Base-by-base conservation (phyloP, 2,797 vertebrate species). In the Pteronotus mesoamericanus region DNA sequence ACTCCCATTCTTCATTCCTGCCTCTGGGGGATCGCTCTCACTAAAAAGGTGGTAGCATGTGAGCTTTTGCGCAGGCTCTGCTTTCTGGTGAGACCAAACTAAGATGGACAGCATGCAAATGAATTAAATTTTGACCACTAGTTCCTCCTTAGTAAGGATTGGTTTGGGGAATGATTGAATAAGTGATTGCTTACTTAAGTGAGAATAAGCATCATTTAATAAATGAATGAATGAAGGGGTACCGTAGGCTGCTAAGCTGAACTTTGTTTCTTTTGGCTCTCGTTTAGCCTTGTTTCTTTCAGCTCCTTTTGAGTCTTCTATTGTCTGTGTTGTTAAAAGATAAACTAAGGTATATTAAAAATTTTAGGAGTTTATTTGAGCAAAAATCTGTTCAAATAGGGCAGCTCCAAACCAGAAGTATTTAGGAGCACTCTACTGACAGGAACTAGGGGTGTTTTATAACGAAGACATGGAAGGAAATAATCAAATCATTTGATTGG, bases 291-390 rank as follows among this genome's bases (percentile, higher is more conserved):
- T 46, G 19, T 18, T 86, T 86, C 74, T 51, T 55, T 89, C 34
- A 42, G 18, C 5, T 9, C 34, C 24, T 44, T 37, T 29, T 7
- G 75, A 11, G 2, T 64, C 51, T 77, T 64, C 29, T 32, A 2
- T 22, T 26, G 39, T 44, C 16, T 78, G 53, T 82, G 2, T 55
- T 16, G 42, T 66, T 88, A 83, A 88, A 93, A 93, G 66, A 82
- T 55, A 66, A 83, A 46, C 12, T 24, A 46, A 55, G 32, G 19
- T 79, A 24, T 68, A n/a, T 77, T 22, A 55, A 83, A 74, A 7
- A 10, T 3, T 24, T 57, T 71, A 61, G 87, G 39, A 53, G 48
- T 57, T 75, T 46, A 9, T 88, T 66, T 59, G 42, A 84, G n/a
- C 9, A 39, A 78, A 94, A 84, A 22, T 94, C 2, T 48, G 26